These are phyloP conservation scores for Drosophila truncata DNA, from an alignment of 1,140 invertebrate genomes.

Conservation along the genomic window DNA sequence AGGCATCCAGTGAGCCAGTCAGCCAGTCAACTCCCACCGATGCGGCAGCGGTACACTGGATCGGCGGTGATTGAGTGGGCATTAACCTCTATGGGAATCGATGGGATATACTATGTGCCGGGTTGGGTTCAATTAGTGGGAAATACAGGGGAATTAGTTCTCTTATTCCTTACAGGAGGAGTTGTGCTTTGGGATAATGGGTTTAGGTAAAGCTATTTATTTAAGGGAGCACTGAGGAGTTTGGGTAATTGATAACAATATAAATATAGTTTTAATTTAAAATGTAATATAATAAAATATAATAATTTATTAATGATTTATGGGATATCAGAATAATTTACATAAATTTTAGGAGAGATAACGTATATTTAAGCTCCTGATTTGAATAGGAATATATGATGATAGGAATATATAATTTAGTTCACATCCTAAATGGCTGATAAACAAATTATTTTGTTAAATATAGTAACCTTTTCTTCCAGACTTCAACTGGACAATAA, in stretches of 20 bases:
- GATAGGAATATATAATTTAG: too few species aligned
- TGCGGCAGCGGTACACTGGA: conserved; percentile 33
- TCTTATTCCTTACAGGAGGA: neutral
- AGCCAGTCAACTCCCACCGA: conserved; percentile 12
- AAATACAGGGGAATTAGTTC: conserved; percentile 10
- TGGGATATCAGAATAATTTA: too few species aligned
- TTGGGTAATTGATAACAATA: neutral
- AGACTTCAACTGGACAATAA: neutral
- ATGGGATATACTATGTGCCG: conserved; percentile 15
- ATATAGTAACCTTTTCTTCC: neutral
- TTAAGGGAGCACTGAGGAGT: neutral
- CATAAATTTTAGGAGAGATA: too few species aligned
- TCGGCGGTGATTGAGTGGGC: conserved; percentile 48
- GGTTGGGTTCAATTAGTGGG: conserved; percentile 7
- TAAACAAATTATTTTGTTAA: neutral
- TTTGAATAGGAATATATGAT: too few species aligned
- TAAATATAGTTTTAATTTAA: too few species aligned
- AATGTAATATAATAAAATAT: too few species aligned
- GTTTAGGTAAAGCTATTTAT: neutral
- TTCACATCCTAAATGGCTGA: too few species aligned
- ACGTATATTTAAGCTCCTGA: too few species aligned
- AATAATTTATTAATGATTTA: too few species aligned
- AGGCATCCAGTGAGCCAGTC: conserved; percentile 26
- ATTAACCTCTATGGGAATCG: conserved; percentile 31
- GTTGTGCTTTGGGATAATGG: neutral